A percentile compares a stretch with the other conserved stretches of the same genome.
phyloP scores from a whole-genome alignment of 2,797 vertebrate genomes.

The Gobio occitaniae region DNA sequence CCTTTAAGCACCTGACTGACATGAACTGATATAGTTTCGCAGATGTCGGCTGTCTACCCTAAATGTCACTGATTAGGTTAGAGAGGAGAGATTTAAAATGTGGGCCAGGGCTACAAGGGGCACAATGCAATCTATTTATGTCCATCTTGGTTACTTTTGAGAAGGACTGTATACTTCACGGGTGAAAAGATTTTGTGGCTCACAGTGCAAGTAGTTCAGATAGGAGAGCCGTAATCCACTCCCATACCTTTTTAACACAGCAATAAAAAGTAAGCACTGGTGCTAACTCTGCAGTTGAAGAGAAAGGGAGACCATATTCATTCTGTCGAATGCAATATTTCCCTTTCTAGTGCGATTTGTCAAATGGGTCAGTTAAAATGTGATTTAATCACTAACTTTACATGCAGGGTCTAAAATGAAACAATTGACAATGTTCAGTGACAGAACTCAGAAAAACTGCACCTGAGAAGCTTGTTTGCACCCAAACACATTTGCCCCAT shows the following conservation, averaged over 20 bases:
- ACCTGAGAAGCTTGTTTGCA: background rate
- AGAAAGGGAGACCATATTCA: background rate
- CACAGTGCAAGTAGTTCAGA: constrained; percentile 45
- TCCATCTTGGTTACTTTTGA: constrained; percentile 69
- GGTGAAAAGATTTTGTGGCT: constrained; percentile 53
- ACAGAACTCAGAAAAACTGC: background rate
- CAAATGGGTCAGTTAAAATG: constrained; percentile 9
- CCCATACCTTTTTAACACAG: constrained; percentile 38
- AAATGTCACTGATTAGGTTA: constrained; percentile 63
- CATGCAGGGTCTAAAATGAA: background rate
- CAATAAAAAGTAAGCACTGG: constrained; percentile 36
- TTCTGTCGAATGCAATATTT: constrained; percentile 13
- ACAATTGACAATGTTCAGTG: background rate
- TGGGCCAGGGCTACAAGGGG: constrained; percentile 68
- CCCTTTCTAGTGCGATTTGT: background rate
- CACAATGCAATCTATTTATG: constrained; percentile 74
- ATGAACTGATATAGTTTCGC: constrained; percentile 33
- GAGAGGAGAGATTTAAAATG: constrained; percentile 57
- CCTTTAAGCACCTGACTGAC: constrained; percentile 30
- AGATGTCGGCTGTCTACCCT: constrained; percentile 62
- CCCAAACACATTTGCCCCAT: background rate
- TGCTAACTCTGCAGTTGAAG: constrained; percentile 23
- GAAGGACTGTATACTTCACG: constrained; percentile 42
- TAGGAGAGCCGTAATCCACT: constrained; percentile 43
- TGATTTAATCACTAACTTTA: background rate